Evolutionary conservation across 2,113 vertebrate genomes (phyloP).

Genomic region (Bubo bubo): DNA sequence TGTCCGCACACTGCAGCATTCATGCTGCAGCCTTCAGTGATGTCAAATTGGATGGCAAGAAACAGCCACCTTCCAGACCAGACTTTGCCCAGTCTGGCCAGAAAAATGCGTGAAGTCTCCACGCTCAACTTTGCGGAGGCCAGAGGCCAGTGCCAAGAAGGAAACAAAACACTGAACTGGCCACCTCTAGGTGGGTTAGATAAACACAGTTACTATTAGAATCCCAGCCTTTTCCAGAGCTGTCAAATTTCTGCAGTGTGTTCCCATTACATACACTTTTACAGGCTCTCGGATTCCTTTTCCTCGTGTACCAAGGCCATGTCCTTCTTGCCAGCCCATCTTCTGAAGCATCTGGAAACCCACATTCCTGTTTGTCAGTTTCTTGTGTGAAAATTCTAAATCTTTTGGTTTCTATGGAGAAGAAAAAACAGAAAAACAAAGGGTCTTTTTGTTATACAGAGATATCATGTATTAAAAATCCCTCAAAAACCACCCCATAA

Average conservation of each 20-base stretch:
- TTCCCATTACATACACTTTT: conserved; percentile 74
- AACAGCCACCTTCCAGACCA: not conserved
- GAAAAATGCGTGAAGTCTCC: not conserved
- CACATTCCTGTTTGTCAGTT: conserved; percentile 91
- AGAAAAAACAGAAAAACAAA: not conserved
- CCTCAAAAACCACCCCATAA: not conserved
- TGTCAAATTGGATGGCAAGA: not conserved
- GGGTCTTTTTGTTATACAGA: not conserved
- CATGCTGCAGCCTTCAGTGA: not conserved
- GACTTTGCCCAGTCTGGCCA: not conserved
- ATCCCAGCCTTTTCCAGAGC: not conserved
- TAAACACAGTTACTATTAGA: not conserved
- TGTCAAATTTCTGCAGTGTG: not conserved
- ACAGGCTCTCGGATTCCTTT: conserved; percentile 92
- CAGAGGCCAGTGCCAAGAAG: not conserved
- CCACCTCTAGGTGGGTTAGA: not conserved
- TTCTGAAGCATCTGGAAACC: conserved; percentile 98
- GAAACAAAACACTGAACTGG: not conserved
- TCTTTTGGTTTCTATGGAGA: conserved; percentile 70
- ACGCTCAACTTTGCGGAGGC: not conserved
- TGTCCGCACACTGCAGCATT: not conserved
- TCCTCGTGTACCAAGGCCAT: conserved; percentile 87
- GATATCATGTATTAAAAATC: not conserved
- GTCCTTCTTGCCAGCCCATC: conserved; percentile 98
- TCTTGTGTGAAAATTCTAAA: conserved; percentile 76